Evolutionary conservation across 1,140 invertebrate species (phyloP), one percentile per base, ranked within the genome.

Genomic region (Pararge aegeria): DNA sequence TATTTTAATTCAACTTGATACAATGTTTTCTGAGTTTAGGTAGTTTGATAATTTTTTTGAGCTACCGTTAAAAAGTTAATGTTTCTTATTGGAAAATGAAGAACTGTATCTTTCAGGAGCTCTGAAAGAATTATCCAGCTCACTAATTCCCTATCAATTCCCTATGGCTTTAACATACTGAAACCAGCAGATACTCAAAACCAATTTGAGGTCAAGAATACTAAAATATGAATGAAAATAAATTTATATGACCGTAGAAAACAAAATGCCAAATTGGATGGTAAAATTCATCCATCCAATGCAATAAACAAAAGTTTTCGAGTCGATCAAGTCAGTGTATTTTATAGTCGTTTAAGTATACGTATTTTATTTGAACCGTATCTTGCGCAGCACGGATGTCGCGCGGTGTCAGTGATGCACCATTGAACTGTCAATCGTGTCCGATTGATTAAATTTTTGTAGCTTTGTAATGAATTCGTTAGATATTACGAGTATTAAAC

Each of bases 361-460:
- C 10, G 30, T n/a, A n/a, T 34, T 34, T 34, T 34, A 34, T 34
- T 34, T 34, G 30, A 34, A 34, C 7, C 30, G 30, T 34, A n/a
- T 34, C 30, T 34, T n/a, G 12, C 4, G 16, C 15, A 42, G 38
- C 13, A 18, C 13, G 3, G 38, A 42, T 18, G 38, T 18, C 37
- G 37, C n/a, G 16, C 13, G 37, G 5, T 18, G 38, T 18, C 38
- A 18, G 4, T 6, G 6, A 12, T 5, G 13, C 16, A 42, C 38
- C 38, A 42, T 42, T 42, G 38, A 42, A 18, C 0, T 42, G 38
- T 18, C 38, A 42, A 1, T 42, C 38, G 15, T 7, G 16, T n/a
- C 7, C 13, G 38, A 42, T 42, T 42, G 38, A 42, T 42, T 7
- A 5, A 42, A 42, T 42, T 42, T 42, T 42, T 42, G 30, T 16